Percentiles rank a stretch among this genome's conserved stretches.
Conservation (phyloP, 1,140 invertebrate species). For the Eumaeus atala region DNA sequence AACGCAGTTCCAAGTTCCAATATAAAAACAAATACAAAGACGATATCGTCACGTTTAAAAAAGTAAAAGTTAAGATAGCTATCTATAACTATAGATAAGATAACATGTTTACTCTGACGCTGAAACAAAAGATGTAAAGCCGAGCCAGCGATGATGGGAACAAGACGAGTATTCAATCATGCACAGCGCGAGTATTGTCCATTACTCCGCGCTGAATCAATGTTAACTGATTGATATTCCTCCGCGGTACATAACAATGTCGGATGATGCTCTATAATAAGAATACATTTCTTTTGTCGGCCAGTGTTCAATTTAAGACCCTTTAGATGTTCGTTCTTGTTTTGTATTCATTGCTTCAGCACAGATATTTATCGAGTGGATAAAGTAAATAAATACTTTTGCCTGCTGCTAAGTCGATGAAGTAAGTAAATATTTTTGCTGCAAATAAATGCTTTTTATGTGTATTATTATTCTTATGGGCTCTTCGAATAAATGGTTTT, state of each 20-base stretch:
- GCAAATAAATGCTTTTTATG: too few relatives aligned
- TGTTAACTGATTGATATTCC: constrained; percentile 57
- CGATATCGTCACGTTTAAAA: too few relatives aligned
- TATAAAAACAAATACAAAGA: too few relatives aligned
- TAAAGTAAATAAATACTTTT: too few relatives aligned
- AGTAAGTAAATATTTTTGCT: too few relatives aligned
- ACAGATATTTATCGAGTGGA: too few relatives aligned
- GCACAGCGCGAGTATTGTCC: constrained; percentile 7
- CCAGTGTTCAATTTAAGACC: constrained; percentile 14
- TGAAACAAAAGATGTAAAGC: not conserved
- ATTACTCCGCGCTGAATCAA: constrained; percentile 28
- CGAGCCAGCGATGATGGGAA: not conserved
- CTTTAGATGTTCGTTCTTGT: not conserved
- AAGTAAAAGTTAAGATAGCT: too few relatives aligned
- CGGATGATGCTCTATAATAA: constrained; percentile 13
- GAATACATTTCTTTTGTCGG: constrained; percentile 14
- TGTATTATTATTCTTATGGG: too few relatives aligned
- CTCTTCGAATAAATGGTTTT: too few relatives aligned
- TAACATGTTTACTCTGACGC: not conserved
- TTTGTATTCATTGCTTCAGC: constrained; percentile 1
- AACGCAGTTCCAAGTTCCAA: too few relatives aligned
- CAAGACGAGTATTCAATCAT: constrained; percentile 9
- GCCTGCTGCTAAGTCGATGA: too few relatives aligned
- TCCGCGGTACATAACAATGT: constrained; percentile 19
- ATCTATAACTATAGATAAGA: not conserved